phyloP scores from a whole-genome alignment of 2,888 invertebrate species.

The Drosophila quasianomalipes region DNA sequence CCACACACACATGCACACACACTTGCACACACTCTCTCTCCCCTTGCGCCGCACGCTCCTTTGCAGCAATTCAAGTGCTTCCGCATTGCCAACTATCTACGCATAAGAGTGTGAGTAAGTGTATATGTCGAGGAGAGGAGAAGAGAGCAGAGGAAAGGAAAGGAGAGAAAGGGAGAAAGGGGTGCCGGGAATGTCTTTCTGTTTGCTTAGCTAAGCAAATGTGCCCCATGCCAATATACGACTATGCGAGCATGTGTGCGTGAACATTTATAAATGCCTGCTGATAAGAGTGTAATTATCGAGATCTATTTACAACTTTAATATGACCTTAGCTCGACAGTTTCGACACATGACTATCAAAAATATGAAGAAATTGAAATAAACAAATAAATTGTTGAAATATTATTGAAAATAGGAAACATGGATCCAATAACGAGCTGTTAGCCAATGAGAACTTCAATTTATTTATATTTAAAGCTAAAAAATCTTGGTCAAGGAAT shows the following conservation, averaged over 20 bases:
- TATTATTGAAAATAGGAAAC: neutral
- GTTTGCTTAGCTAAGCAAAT: conserved; percentile 60
- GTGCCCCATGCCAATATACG: conserved; percentile 28
- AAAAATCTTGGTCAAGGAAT: neutral
- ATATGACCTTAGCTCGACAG: neutral
- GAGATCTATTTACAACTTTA: conserved; percentile 6
- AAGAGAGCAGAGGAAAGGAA: neutral
- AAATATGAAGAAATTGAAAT: neutral
- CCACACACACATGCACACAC: neutral
- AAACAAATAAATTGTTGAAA: neutral
- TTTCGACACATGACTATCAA: neutral
- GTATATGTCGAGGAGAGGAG: neutral
- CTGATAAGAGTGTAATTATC: conserved; percentile 40
- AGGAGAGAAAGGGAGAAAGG: neutral
- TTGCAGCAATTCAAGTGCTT: conserved; percentile 58
- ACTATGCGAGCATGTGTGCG: neutral
- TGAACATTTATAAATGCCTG: conserved; percentile 16
- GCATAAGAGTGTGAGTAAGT: conserved; percentile 18
- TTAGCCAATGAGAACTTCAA: neutral
- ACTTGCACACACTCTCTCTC: neutral
- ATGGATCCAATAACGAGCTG: neutral
- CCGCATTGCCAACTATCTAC: conserved; percentile 44
- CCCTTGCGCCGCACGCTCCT: neutral
- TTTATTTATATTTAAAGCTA: neutral
- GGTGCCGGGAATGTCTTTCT: conserved; percentile 12